Percentiles rank a stretch among this genome's conserved stretches.
These are phyloP conservation scores for Columba livia DNA, from an alignment of 2,113 vertebrate genomes.

Conservation along the genomic window DNA sequence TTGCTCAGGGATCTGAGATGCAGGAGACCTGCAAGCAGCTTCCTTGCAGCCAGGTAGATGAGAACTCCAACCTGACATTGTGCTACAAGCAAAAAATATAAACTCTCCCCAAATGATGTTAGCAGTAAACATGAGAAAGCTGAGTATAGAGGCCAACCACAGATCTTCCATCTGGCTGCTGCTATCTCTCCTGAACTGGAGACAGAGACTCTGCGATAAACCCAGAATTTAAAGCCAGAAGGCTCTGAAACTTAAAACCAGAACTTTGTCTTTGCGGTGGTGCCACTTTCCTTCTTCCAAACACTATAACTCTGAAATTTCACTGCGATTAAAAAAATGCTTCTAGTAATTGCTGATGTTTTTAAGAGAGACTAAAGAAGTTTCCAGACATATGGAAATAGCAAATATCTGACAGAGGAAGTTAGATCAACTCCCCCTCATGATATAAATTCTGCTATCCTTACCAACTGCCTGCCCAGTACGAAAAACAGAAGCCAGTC, in stretches of 20 bases:
- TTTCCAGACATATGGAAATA: conserved; percentile 46
- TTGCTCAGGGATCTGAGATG: fast-evolving
- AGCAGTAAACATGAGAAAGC: background rate
- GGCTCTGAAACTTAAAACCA: background rate
- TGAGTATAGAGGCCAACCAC: fast-evolving
- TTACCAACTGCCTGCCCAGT: fast-evolving
- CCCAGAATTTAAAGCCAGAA: background rate
- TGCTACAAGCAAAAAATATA: fast-evolving
- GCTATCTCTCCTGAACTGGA: background rate
- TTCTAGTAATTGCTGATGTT: fast-evolving
- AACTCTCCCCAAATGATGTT: too few species aligned
- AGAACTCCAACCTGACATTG: background rate
- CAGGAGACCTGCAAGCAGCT: fast-evolving
- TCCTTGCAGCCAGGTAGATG: background rate
- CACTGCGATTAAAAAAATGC: fast-evolving
- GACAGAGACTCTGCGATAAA: fast-evolving
- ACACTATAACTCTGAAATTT: fast-evolving
- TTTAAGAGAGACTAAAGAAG: background rate
- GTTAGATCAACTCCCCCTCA: background rate
- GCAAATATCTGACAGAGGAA: background rate
- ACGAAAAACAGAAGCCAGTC: background rate
- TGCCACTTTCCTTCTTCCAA: background rate
- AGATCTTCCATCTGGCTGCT: fast-evolving
- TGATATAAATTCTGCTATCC: background rate
- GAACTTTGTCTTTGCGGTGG: background rate